Evolutionary conservation across 2,797 vertebrate species (phyloP).

Genomic region (Gobionotothen gibberifrons): DNA sequence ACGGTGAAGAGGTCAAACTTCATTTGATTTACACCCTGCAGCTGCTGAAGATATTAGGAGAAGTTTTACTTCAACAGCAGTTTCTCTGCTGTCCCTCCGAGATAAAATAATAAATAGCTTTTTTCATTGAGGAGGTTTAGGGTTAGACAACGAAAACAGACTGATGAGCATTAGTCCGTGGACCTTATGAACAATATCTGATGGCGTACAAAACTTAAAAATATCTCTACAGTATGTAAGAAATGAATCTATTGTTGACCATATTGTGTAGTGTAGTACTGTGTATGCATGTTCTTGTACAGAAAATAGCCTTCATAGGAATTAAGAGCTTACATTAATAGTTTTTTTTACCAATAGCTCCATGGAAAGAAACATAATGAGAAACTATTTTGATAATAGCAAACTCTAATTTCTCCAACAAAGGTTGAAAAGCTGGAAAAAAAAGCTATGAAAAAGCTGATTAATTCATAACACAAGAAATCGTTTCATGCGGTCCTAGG

Average conservation of each 20-base stretch:
- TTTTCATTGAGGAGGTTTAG: constrained; percentile 19
- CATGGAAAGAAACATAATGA: not conserved
- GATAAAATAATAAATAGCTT: constrained; percentile 22
- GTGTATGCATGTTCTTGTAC: not conserved
- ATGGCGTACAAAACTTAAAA: not conserved
- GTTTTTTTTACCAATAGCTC: not conserved
- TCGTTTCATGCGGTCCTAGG: not conserved
- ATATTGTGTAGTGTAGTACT: not conserved
- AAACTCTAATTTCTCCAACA: not conserved
- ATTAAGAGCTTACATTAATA: not conserved
- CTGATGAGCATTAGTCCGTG: not conserved
- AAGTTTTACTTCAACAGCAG: constrained; percentile 17
- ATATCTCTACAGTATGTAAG: not conserved
- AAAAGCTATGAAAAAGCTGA: not conserved
- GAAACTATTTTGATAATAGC: not conserved
- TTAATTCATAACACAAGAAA: not conserved
- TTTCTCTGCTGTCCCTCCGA: constrained; percentile 25
- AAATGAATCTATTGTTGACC: not conserved
- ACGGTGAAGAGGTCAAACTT: constrained; percentile 30
- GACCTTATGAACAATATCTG: not conserved
- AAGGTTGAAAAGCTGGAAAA: not conserved
- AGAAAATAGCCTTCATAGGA: not conserved
- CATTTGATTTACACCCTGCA: constrained; percentile 65
- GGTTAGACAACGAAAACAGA: not conserved
- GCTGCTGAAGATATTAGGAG: constrained; percentile 58